phyloP scores from a whole-genome alignment of 2,797 vertebrate genomes.

The Amblyraja radiata region DNA sequence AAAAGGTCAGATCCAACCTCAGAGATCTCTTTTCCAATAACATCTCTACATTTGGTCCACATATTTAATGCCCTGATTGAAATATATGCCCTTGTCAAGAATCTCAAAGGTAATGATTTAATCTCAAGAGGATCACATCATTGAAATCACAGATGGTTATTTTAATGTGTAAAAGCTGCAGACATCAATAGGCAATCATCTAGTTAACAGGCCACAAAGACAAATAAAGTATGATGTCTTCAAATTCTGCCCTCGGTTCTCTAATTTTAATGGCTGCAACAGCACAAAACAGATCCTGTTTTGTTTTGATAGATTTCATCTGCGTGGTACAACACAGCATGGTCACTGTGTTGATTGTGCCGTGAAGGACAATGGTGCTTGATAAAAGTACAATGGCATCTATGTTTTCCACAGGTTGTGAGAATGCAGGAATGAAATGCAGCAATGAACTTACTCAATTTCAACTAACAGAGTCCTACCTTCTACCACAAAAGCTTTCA shows the following conservation, averaged over 20 bases:
- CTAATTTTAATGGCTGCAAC: constrained; percentile 3
- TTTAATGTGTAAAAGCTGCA: neutral
- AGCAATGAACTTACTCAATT: neutral
- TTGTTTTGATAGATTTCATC: neutral
- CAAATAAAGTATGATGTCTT: constrained; percentile 18
- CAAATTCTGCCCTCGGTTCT: neutral
- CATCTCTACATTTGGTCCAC: neutral
- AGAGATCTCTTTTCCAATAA: neutral
- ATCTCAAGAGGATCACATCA: constrained; percentile 20
- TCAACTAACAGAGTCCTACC: neutral
- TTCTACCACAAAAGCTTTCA: neutral
- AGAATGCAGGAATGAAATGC: neutral
- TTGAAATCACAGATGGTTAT: constrained; percentile 11
- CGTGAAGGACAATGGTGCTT: constrained; percentile 38
- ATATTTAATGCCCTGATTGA: neutral
- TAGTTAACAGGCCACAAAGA: neutral
- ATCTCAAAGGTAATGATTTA: constrained; percentile 26
- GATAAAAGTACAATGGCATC: constrained; percentile 37
- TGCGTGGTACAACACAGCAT: constrained; percentile 30
- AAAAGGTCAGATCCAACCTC: neutral
- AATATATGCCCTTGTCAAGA: neutral
- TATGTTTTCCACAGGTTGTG: constrained; percentile 39
- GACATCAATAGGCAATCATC: constrained; percentile 20
- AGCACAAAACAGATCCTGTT: neutral
- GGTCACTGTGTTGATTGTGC: constrained; percentile 34